Base-by-base conservation (phyloP, 2,797 vertebrate genomes). In the Lithobates pipiens region DNA sequence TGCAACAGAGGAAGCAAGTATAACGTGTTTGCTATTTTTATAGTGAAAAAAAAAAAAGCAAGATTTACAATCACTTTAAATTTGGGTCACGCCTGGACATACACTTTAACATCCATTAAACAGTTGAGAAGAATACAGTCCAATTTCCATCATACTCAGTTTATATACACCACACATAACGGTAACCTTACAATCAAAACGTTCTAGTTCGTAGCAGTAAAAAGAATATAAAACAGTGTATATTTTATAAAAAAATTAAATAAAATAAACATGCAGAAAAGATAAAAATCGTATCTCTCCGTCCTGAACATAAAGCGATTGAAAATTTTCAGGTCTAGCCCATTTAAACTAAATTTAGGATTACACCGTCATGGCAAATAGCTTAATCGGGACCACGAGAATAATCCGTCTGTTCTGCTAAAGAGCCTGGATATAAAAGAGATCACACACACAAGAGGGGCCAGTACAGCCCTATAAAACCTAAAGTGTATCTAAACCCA, bases 271-370 rank as follows among this genome's bases (percentile, higher is more conserved):
- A 54, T 23, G 27, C 44, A 84, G 44, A 21, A 61, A 34, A 23
- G 44, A 46, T 2, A 39, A 32, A 32, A 32, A 32, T 68, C 27
- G 27, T 39, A 11, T n/a, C 21, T 57, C 15, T 29, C 15, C 36
- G 68, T 29, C 83, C 83, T 32, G 36, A 78, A 46, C 16, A 2
- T 3, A 9, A 9, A 23, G 18, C 76, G 46, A 68, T 69, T 34
- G 23, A 1, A 25, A 34, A 32, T 63, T 16, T 34, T 84, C 83
- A 61, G 76, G 65, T 25, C 50, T 36, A 46, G 73, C 36, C 83
- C 68, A 25, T 78, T 84, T 32, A 57, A 23, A 61, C 50, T 65
- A n/a, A 78, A 44, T 84, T 84, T 77, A 36, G 68, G 83, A 42
- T 78, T 10, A 84, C 34, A 29, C 76, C 83, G 39, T 84, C 83